Percentiles rank a stretch among this genome's conserved stretches.
Evolutionary conservation across 2,797 vertebrate species (phyloP).

Genomic region (Hybognathus amarus): DNA sequence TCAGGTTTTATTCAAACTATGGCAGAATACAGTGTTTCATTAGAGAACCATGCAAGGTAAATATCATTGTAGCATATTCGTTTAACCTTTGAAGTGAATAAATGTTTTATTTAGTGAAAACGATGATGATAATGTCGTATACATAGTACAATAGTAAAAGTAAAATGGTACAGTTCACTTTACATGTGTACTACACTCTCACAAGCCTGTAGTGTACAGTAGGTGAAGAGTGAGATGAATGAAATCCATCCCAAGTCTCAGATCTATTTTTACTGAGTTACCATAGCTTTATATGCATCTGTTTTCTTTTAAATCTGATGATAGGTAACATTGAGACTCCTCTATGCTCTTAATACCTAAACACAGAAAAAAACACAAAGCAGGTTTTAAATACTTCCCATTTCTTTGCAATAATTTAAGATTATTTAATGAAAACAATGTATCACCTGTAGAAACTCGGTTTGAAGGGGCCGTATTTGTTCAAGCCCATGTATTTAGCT

Average conservation of each 20-base stretch:
- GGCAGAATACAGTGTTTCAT: not conserved
- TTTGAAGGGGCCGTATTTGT: conserved; percentile 94
- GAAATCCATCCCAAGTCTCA: not conserved
- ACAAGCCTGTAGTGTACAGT: not conserved
- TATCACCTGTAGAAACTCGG: conserved; percentile 92
- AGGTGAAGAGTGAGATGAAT: not conserved
- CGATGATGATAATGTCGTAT: not conserved
- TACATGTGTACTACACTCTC: not conserved
- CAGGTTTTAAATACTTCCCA: not conserved
- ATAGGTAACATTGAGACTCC: not conserved
- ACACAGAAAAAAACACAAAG: not conserved
- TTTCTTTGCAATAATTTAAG: not conserved
- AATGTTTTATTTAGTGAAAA: too few relatives aligned
- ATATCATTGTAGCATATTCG: not conserved
- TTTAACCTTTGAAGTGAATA: not conserved
- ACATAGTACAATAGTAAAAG: not conserved
- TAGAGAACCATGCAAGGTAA: not conserved
- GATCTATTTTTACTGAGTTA: not conserved
- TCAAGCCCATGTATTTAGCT: conserved; percentile 90
- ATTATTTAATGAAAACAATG: not conserved
- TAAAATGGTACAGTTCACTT: not conserved
- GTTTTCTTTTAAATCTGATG: conserved; percentile 9
- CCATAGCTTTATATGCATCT: not conserved
- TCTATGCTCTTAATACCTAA: conserved; percentile 38
- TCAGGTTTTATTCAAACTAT: not conserved